A percentile compares a stretch with the other conserved stretches of the same genome.
These are phyloP conservation scores for Eupithecia centaureata DNA, from an alignment of 2,888 invertebrate genomes.

Conservation along the genomic window DNA sequence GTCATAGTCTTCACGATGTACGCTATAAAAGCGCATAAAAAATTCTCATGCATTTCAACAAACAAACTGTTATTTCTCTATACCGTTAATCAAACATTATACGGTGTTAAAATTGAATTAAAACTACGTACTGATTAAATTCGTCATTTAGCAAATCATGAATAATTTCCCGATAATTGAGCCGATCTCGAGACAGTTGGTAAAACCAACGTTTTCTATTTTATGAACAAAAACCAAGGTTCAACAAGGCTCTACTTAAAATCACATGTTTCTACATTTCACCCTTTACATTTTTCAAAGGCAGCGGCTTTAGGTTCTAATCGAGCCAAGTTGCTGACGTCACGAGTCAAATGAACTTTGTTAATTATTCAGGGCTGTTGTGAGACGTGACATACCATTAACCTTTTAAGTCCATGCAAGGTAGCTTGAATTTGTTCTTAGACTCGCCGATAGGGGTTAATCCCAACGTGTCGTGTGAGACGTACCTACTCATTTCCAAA, in stretches of 20 bases:
- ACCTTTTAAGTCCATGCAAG: conserved; percentile 50
- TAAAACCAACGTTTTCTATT: neutral
- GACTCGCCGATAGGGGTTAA: neutral
- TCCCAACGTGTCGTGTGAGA: no score
- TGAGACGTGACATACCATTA: conserved; percentile 61
- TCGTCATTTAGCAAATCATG: neutral
- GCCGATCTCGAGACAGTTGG: no score
- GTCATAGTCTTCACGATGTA: neutral
- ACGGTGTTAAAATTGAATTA: neutral
- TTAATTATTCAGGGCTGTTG: conserved; percentile 66
- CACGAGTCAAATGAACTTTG: conserved; percentile 52
- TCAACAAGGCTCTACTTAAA: neutral
- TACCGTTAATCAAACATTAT: neutral
- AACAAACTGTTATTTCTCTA: neutral
- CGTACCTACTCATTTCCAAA: no score
- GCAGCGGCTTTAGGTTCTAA: neutral
- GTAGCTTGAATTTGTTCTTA: conserved; percentile 44
- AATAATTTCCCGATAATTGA: neutral
- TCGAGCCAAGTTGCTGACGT: conserved; percentile 52
- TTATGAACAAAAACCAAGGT: neutral
- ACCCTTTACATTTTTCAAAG: neutral
- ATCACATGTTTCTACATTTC: neutral
- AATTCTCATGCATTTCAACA: neutral
- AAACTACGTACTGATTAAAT: neutral
- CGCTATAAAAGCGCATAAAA: neutral